These are phyloP conservation scores for Octopus sinensis DNA, from an alignment of 1,140 invertebrate species.

Conservation along the genomic window DNA sequence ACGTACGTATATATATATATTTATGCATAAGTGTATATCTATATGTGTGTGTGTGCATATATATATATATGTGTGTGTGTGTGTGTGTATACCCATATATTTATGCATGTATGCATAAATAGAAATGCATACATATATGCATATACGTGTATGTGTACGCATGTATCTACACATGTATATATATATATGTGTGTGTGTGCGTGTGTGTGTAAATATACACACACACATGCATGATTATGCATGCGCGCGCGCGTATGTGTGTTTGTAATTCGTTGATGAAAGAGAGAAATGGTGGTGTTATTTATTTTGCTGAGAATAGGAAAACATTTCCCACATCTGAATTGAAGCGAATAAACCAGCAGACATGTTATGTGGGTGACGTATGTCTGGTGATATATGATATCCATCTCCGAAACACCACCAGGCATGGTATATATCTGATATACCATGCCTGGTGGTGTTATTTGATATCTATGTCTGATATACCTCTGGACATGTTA, in stretches of 20 bases:
- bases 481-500: no score
- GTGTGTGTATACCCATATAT: background rate
- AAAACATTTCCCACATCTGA: no score
- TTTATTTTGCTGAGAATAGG: no score
- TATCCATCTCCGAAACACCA: no score
- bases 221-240: background rate
- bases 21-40: background rate
- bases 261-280: background rate
- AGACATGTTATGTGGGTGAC: no score
- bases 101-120: background rate
- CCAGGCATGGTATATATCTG: no score
- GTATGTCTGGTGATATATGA: no score
- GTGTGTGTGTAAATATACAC: slow-evolving; percentile 10
- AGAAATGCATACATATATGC: background rate
- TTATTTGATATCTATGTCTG: no score
- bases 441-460: no score
- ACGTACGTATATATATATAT: background rate
- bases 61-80: background rate
- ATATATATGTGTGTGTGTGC: background rate
- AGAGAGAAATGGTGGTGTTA: no score
- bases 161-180: background rate
- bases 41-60: background rate
- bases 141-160: background rate
- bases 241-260: background rate
- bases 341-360: no score